Conservation (phyloP, 1,140 invertebrate species). For the Drosophila subpulchrella region DNA sequence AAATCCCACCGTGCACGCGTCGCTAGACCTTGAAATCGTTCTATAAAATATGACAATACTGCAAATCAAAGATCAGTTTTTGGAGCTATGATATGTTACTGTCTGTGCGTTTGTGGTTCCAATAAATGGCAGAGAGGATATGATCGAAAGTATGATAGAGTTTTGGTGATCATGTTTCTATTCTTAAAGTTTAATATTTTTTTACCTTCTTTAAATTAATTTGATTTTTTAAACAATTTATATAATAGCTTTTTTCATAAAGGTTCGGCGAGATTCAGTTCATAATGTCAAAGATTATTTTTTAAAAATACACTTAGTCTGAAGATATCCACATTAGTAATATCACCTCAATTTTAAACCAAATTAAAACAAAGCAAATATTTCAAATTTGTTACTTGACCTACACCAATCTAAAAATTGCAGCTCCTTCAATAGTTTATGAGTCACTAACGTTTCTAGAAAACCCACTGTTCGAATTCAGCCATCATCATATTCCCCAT, state of each 20-base stretch:
- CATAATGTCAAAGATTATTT: too few relatives aligned
- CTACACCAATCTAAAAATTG: background rate
- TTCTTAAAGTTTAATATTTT: background rate
- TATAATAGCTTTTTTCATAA: too few relatives aligned
- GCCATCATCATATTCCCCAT: background rate
- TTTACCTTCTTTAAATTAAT: too few relatives aligned
- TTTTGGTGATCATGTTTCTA: background rate
- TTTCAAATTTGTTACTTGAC: background rate
- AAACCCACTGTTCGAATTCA: background rate
- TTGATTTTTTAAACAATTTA: too few relatives aligned
- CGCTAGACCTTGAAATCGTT: slow-evolving; percentile 47
- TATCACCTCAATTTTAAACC: background rate
- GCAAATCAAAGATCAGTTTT: slow-evolving; percentile 30
- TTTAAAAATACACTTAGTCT: too few relatives aligned
- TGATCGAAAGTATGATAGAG: background rate
- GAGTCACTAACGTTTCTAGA: background rate
- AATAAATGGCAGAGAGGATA: background rate
- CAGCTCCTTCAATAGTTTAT: background rate
- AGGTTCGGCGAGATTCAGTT: too few relatives aligned
- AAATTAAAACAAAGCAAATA: background rate
- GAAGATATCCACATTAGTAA: background rate
- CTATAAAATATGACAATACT: slow-evolving; percentile 36
- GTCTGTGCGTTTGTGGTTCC: background rate
- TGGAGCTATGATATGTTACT: background rate
- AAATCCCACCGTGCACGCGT: slow-evolving; percentile 21